Evolutionary conservation across 2,113 vertebrate genomes (phyloP).

Genomic region (Lethenteron camtschaticum): DNA sequence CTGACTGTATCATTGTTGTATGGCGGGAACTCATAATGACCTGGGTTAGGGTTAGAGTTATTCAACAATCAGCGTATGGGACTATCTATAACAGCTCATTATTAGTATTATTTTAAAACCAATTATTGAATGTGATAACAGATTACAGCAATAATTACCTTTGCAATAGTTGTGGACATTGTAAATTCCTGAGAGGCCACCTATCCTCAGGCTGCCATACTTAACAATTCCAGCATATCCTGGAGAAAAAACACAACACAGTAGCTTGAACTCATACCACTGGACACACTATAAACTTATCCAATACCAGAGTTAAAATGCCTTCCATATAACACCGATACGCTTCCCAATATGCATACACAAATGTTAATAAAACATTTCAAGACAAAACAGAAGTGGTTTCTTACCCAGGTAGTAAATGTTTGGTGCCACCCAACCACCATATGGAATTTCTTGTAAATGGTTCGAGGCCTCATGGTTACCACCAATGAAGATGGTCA

Average conservation of each 20-base stretch:
- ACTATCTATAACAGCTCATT: no score
- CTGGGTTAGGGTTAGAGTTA: conserved; percentile 20
- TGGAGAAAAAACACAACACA: conserved; percentile 13
- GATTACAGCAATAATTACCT: conserved; percentile 14
- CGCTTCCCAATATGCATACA: no score
- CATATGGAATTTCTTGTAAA: conserved; percentile 72
- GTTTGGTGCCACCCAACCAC: conserved; percentile 89
- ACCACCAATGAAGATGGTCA: conserved; percentile 85
- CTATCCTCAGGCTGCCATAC: conserved; percentile 72
- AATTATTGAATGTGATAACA: no score
- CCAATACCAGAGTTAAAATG: no score
- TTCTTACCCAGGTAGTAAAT: conserved; percentile 76
- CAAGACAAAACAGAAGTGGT: no score
- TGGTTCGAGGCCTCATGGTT: conserved; percentile 93
- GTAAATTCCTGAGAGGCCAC: conserved; percentile 82
- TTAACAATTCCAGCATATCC: conserved; percentile 79
- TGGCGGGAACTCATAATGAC: conserved; percentile 79
- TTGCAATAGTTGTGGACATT: conserved; percentile 74
- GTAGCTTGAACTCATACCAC: no score
- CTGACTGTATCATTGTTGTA: conserved; percentile 62
- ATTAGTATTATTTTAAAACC: no score
- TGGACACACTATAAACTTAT: no score
- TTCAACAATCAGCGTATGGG: no score
- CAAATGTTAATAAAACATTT: no score
- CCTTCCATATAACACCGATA: no score